Evolutionary conservation across 2,888 invertebrate species (phyloP).

Genomic region (Agelastica alni): DNA sequence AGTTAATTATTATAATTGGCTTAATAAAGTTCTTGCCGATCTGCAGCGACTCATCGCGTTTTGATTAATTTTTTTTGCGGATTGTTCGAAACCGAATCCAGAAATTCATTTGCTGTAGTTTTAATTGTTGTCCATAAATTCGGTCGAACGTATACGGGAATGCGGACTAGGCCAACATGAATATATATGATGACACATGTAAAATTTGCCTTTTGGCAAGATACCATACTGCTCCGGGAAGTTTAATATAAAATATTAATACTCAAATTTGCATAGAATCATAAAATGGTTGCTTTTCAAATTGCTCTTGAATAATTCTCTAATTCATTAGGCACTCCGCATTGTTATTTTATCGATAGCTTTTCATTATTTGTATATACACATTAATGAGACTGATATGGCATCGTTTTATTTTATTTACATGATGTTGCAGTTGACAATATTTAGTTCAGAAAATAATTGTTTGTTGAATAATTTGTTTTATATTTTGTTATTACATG

Average conservation of each 20-base stretch:
- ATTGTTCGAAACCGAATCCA: conserved; percentile 9
- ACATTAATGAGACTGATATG: too few relatives aligned
- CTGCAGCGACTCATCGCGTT: too few relatives aligned
- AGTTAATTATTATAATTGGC: too few relatives aligned
- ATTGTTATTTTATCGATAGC: conserved; percentile 3
- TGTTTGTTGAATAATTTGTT: too few relatives aligned
- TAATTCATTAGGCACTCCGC: conserved; percentile 4
- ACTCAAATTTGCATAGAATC: conserved; percentile 28
- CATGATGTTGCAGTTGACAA: too few relatives aligned
- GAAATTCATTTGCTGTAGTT: conserved; percentile 27
- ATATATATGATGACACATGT: conserved; percentile 34
- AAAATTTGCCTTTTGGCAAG: conserved; percentile 31
- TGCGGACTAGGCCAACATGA: conserved; percentile 29
- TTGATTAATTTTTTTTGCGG: too few relatives aligned
- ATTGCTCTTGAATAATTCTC: conserved; percentile 10
- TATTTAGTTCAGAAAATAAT: too few relatives aligned
- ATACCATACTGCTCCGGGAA: conserved; percentile 18
- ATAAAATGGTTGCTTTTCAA: conserved; percentile 15
- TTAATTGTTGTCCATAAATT: conserved; percentile 34
- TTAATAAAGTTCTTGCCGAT: too few relatives aligned
- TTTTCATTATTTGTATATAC: not conserved
- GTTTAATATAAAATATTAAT: conserved; percentile 23
- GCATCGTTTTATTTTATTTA: too few relatives aligned
- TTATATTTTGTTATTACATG: too few relatives aligned
- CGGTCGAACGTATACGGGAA: conserved; percentile 24